These are phyloP conservation scores for Oreochromis niloticus DNA, from an alignment of 2,113 vertebrate genomes.

Conservation along the genomic window DNA sequence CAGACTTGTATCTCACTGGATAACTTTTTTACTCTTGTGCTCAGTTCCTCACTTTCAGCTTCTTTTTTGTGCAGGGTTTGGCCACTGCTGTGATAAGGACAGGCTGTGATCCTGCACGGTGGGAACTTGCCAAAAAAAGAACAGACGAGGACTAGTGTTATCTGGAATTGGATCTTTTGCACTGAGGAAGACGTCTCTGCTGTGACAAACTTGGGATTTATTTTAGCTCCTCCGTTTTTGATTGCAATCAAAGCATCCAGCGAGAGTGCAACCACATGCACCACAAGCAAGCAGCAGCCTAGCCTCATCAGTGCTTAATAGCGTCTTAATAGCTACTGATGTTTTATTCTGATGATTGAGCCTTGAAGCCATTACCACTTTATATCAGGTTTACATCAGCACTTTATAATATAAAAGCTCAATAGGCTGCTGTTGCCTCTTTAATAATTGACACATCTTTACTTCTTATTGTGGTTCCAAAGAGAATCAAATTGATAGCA, in stretches of 20 bases:
- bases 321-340: conserved; percentile 20
- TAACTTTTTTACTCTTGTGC: neutral
- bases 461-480: neutral
- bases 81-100: neutral
- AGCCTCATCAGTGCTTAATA: conserved; percentile 15
- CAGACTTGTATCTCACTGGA: neutral
- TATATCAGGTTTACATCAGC: neutral
- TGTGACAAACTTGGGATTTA: neutral
- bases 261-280: neutral
- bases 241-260: neutral
- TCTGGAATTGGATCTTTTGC: neutral
- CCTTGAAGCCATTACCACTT: neutral
- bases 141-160: neutral
- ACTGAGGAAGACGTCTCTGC: neutral
- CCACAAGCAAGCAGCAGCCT: neutral
- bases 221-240: neutral
- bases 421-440: neutral
- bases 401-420: neutral
- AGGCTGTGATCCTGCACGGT: neutral
- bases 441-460: neutral
- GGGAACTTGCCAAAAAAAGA: neutral
- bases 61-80: neutral
- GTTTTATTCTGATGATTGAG: conserved; percentile 2
- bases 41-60: neutral
- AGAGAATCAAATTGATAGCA: neutral